Evolutionary conservation across 2,888 invertebrate genomes (phyloP), one percentile per base, ranked within the genome.

Genomic region (Parnassius glacialis): DNA sequence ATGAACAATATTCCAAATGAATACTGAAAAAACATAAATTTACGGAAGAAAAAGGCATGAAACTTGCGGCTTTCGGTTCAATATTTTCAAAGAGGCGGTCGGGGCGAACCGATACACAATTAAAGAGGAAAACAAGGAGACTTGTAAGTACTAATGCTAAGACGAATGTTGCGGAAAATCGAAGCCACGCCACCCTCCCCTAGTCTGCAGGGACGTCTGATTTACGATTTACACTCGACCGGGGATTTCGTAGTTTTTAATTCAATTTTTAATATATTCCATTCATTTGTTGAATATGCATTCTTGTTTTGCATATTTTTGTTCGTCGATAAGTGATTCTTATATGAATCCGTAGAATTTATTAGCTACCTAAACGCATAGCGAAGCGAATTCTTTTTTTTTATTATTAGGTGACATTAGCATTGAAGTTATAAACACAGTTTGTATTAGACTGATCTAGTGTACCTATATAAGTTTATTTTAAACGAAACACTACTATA

Each of bases 151-250:
- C 84, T 88, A 88, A 87, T 85, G 85, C 85, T 85, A 87, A 89
- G 90, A 90, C 90, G 90, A 89, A 90, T 88, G 89, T 90, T 90
- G 90, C 88, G 91, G 87, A 91, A 90, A 91, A 90, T 90, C 89
- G 88, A 87, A 85, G 80, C 81, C 79, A 72, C 77, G 75, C 77
- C 78, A 70, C 52, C 73, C 71, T 66, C 74, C 73, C 74, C 74
- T 70, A n/a, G 78, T 76, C 81, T 80, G 79, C 74, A 78, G 86
- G 87, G 88, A 84, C 87, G 87, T 70, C 86, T 89, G 89, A 90
- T 89, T 90, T 89, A 90, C 88, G 85, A 83, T 76, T 76, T 79
- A 76, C 74, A 74, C 78, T 68, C 69, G 74, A 78, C 80, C 76
- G 76, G 77, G 78, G 76, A 75, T 78, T 77, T 74, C 75, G 74